Conservation (phyloP, 2,113 vertebrate species). For the Glaucidium brasilianum region DNA sequence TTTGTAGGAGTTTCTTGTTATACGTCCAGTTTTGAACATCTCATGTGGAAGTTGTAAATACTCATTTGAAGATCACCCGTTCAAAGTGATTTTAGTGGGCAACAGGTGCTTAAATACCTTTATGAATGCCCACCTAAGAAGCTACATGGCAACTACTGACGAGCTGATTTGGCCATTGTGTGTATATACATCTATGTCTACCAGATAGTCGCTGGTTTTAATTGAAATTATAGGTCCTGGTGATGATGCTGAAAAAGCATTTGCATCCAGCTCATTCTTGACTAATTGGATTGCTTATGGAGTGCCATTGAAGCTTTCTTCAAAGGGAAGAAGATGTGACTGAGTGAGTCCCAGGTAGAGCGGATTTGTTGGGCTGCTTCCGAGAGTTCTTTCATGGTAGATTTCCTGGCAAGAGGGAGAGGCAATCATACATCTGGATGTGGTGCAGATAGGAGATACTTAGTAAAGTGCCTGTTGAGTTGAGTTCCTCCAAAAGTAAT, state of each 20-base stretch:
- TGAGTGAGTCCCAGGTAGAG: background rate
- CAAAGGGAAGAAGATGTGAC: background rate
- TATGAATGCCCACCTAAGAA: background rate
- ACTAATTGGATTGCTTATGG: background rate
- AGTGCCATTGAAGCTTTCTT: background rate
- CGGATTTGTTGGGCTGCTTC: background rate
- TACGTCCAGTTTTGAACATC: background rate
- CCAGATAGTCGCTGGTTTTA: background rate
- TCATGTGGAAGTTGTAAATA: background rate
- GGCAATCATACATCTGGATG: rapidly evolving
- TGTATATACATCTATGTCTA: background rate
- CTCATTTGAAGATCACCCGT: background rate
- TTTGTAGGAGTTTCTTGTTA: background rate
- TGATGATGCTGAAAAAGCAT: background rate
- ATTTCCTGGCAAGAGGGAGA: background rate
- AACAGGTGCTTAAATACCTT: background rate
- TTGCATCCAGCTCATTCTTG: background rate
- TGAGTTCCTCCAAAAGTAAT: background rate
- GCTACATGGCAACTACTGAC: background rate
- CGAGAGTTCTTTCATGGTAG: background rate
- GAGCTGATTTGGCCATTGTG: background rate
- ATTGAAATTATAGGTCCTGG: background rate
- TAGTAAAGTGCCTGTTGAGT: background rate
- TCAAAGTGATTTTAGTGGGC: background rate
- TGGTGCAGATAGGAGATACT: background rate